These are phyloP conservation scores for Lepidurus apus DNA, from an alignment of 1,140 invertebrate species.

Conservation along the genomic window DNA sequence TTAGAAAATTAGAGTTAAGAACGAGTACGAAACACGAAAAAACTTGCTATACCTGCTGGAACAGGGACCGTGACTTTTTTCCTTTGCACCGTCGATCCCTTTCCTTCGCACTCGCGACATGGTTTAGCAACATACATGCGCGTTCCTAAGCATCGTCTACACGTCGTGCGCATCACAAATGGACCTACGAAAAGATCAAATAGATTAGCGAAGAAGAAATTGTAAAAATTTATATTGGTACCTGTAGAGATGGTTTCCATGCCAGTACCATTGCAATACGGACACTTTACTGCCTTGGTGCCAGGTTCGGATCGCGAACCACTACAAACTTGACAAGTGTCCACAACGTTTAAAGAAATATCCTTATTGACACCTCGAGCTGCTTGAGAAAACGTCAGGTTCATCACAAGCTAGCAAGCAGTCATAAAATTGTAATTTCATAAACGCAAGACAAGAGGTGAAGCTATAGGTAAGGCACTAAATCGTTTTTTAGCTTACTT, in stretches of 20 bases:
- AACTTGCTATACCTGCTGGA: constrained; percentile 66
- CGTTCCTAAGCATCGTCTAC: constrained; percentile 84
- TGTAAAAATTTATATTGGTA: constrained; percentile 32
- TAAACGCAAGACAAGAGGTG: not conserved
- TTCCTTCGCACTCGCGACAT: constrained; percentile 87
- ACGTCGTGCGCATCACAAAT: constrained; percentile 95
- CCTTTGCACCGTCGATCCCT: constrained; percentile 82
- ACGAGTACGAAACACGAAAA: not conserved
- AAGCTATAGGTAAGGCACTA: not conserved
- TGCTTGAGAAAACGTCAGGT: constrained; percentile 90
- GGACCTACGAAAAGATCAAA: constrained; percentile 58
- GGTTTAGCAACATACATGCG: constrained; percentile 82
- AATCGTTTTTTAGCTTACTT: constrained; percentile 53
- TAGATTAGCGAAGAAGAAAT: constrained; percentile 31
- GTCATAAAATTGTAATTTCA: not conserved
- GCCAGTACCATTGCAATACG: constrained; percentile 94
- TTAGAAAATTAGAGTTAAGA: constrained; percentile 36
- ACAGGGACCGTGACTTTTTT: constrained; percentile 88
- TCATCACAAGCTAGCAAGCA: constrained; percentile 66
- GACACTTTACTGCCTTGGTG: constrained; percentile 77
- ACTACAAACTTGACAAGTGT: constrained; percentile 82
- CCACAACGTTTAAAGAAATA: constrained; percentile 82
- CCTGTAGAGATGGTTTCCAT: constrained; percentile 82
- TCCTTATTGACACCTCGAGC: constrained; percentile 94
- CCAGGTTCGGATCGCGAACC: constrained; percentile 81